Conservation (phyloP, 2,888 invertebrate genomes). For the Cantharis nigra region DNA sequence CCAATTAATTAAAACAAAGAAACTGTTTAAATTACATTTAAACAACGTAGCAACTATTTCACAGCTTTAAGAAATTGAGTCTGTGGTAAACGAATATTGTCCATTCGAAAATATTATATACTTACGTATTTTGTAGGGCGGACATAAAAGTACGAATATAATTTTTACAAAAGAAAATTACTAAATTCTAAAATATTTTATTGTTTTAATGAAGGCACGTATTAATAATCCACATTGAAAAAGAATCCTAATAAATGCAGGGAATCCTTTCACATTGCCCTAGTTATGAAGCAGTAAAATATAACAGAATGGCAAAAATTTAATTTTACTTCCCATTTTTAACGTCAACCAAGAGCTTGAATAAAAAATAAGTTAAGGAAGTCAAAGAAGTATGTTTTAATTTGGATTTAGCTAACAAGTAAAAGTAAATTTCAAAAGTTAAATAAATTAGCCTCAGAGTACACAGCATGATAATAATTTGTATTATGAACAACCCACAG, state of each 20-base stretch:
- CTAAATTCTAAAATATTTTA: neutral
- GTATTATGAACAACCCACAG: neutral
- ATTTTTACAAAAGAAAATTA: neutral
- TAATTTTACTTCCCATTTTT: constrained; percentile 4
- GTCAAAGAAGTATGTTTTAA: neutral
- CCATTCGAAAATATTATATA: neutral
- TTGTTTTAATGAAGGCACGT: neutral
- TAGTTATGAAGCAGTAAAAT: constrained; percentile 27
- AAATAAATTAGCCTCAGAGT: neutral
- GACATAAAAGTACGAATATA: neutral
- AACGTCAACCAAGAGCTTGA: neutral
- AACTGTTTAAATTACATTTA: neutral
- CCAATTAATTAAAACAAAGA: neutral
- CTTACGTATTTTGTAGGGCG: too few relatives aligned
- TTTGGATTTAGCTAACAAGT: neutral
- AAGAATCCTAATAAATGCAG: constrained; percentile 26
- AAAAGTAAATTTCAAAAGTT: neutral
- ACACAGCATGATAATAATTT: neutral
- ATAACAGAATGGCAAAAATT: constrained; percentile 25
- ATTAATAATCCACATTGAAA: neutral
- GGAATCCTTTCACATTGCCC: constrained; percentile 18
- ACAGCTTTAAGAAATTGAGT: neutral
- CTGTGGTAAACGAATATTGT: neutral
- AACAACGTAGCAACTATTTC: neutral
- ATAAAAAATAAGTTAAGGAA: neutral